Evolutionary conservation across 2,888 invertebrate species (phyloP).

Genomic region (Cataglyphis cursor): DNA sequence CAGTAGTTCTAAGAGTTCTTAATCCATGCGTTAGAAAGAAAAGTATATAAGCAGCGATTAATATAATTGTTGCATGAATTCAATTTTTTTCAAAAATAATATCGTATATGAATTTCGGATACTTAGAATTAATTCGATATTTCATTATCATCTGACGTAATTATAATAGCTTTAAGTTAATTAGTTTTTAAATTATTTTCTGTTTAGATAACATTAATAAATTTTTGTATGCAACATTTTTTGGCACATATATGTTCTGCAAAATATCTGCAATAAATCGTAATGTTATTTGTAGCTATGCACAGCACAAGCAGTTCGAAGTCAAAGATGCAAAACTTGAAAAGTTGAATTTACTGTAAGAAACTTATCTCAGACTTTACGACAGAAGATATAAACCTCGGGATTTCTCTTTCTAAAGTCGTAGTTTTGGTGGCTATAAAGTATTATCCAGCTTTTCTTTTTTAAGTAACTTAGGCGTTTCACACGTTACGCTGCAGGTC

Average conservation of each 20-base stretch:
- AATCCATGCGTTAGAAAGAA: neutral
- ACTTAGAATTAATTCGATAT: slow-evolving; percentile 14
- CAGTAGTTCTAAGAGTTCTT: slow-evolving; percentile 18
- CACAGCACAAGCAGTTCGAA: slow-evolving; percentile 5
- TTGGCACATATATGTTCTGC: neutral
- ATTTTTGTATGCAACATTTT: neutral
- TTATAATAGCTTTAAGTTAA: neutral
- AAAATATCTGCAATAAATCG: slow-evolving; percentile 29
- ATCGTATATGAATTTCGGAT: neutral
- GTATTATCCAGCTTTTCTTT: slow-evolving; percentile 44
- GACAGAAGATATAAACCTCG: slow-evolving; percentile 46
- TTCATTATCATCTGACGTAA: neutral
- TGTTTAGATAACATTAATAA: neutral
- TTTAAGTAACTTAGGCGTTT: slow-evolving; percentile 33
- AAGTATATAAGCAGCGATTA: neutral
- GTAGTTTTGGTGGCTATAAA: slow-evolving; percentile 47
- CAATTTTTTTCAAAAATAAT: neutral
- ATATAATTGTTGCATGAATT: neutral
- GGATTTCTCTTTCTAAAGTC: slow-evolving; percentile 57
- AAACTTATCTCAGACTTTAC: slow-evolving; percentile 53
- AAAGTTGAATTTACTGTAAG: slow-evolving; percentile 27
- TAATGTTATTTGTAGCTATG: neutral
- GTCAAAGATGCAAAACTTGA: slow-evolving; percentile 41
- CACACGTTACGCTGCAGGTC: slow-evolving; percentile 18
- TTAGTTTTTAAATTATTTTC: neutral